Evolutionary conservation across 2,888 invertebrate genomes (phyloP), one percentile per base, ranked within the genome.

Genomic region (Hemaris fuciformis): DNA sequence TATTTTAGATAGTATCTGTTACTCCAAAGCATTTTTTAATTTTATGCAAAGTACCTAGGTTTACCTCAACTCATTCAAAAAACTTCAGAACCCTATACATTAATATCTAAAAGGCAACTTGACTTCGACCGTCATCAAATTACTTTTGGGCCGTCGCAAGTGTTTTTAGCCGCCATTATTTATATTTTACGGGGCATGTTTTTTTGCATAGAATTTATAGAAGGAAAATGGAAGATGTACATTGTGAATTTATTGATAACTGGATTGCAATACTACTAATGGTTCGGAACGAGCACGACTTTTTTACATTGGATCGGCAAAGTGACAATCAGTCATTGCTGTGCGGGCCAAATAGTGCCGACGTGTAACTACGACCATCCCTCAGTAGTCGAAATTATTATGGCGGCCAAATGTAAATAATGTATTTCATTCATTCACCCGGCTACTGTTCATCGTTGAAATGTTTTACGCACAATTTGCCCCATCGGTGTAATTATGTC

Each of bases 381-480:
- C n/a, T n/a, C n/a, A n/a, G n/a, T n/a, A n/a, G n/a, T n/a, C n/a
- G n/a, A n/a, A n/a, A n/a, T n/a, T n/a, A n/a, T n/a, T n/a, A n/a
- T n/a, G n/a, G n/a, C n/a, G n/a, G n/a, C n/a, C n/a, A n/a, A n/a
- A n/a, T n/a, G n/a, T n/a, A n/a, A 13, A 13, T 45, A 13, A 72
- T 74, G 77, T 83, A 81, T 83, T 78, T 69, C 75, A 74, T 68
- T 72, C 72, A 75, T 77, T 74, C 73, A 65, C 66, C 66, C 72
- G 76, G 76, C 78, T 77, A 70, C 72, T 77, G 75, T 80, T 84
- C 83, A 80, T 81, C 77, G 76, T 78, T 78, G 69, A 77, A 84
- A 79, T 72, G 80, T 80, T 81, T 79, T 75, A 74, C 73, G 74
- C 73, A 77, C 67, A 73, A 74, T 74, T 76, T 81, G 76, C 73